Conservation (phyloP, 1,140 invertebrate genomes). For the Penaeus chinensis region DNA sequence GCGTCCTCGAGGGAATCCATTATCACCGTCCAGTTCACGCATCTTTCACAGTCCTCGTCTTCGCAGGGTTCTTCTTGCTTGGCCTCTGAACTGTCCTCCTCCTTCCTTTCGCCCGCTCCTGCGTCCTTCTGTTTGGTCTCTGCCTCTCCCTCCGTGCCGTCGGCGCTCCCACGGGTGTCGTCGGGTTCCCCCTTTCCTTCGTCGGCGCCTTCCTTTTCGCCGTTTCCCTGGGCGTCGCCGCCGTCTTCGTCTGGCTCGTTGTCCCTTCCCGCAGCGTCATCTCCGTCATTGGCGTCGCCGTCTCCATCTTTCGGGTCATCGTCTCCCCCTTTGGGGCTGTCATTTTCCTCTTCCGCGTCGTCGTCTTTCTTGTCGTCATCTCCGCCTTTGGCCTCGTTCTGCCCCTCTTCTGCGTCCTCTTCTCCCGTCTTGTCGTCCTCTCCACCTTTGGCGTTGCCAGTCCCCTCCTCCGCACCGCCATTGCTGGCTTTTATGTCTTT, state of each 20-base stretch:
- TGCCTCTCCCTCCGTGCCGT: not conserved
- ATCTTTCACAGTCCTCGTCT: conserved; percentile 30
- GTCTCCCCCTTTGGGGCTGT: not conserved
- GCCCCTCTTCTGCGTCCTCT: not conserved
- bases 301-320: not conserved
- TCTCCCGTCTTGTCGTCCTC: not conserved
- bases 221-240: not conserved
- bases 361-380: not conserved
- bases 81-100: not conserved
- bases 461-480: not conserved
- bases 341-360: not conserved
- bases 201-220: not conserved
- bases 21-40: conserved; percentile 7
- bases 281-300: not conserved
- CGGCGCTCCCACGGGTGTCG: not conserved
- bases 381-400: not conserved
- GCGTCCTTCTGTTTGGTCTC: not conserved
- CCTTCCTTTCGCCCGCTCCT: not conserved
- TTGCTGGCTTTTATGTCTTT: not conserved
- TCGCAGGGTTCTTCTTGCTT: not conserved
- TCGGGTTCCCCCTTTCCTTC: not conserved
- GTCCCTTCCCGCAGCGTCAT: not conserved
- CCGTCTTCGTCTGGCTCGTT: not conserved
- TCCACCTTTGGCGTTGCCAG: not conserved
- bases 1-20: conserved; percentile 26